phyloP scores from a whole-genome alignment of 2,888 invertebrate species.

The Apodemia hepburni region DNA sequence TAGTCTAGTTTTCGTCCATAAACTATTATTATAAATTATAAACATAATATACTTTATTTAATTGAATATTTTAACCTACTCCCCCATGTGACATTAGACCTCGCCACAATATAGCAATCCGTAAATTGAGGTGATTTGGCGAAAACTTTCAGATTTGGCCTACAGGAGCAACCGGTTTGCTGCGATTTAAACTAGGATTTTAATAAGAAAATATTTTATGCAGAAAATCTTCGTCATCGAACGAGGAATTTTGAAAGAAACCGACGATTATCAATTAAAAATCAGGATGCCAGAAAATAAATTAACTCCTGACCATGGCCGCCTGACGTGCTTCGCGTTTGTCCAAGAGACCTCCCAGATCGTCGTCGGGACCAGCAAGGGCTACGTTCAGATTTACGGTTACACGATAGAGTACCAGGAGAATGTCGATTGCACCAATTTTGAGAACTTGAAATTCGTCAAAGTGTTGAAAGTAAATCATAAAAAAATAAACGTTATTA shows the following conservation, averaged over 20 bases:
- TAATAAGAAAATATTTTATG: constrained; percentile 13
- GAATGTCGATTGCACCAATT: constrained; percentile 42
- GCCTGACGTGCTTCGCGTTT: constrained; percentile 73
- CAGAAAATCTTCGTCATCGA: constrained; percentile 59
- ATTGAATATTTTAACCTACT: no score
- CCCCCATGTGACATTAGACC: no score
- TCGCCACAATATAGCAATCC: no score
- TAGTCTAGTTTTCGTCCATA: no score
- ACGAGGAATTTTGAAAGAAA: constrained; percentile 53
- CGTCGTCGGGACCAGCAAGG: constrained; percentile 70
- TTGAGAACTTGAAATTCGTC: constrained; percentile 59
- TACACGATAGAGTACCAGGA: constrained; percentile 62
- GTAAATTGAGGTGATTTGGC: no score
- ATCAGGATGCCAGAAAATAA: constrained; percentile 44
- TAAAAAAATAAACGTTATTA: constrained; percentile 65
- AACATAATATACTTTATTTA: no score
- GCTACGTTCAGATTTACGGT: constrained; percentile 72
- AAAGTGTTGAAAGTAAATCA: constrained; percentile 70
- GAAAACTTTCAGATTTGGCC: no score
- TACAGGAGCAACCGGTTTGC: no score
- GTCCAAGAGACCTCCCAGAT: constrained; percentile 67
- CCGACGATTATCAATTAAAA: constrained; percentile 53
- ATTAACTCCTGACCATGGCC: constrained; percentile 52
- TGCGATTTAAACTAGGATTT: no score
- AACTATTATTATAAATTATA: no score